Percentiles rank a stretch among this genome's conserved stretches.
These are phyloP conservation scores for Falco concolor DNA, from an alignment of 2,797 vertebrate genomes.

Conservation along the genomic window DNA sequence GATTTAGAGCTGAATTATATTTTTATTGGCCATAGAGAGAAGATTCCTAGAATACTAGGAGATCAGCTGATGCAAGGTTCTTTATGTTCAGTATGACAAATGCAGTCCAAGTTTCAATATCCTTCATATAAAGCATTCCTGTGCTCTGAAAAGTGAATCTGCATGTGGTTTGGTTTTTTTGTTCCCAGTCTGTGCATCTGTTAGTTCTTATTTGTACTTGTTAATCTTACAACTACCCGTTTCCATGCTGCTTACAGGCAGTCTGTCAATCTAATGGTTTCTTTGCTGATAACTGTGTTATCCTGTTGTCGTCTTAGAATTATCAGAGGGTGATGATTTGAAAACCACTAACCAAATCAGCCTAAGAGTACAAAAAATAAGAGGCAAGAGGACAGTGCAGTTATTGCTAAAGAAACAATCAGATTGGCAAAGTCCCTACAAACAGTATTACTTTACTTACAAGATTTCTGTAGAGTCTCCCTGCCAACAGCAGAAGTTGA, in stretches of 20 bases:
- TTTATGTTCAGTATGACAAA: background rate
- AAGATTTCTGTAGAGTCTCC: background rate
- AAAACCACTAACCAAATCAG: background rate
- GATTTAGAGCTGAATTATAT: background rate
- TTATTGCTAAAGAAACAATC: background rate
- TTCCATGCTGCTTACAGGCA: background rate
- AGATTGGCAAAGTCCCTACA: background rate
- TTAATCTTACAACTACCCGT: background rate
- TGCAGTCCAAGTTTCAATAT: background rate
- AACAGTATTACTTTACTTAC: background rate
- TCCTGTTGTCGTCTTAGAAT: background rate
- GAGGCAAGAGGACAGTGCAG: background rate
- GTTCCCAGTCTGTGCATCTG: background rate
- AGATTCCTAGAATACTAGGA: background rate
- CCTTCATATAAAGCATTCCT: background rate
- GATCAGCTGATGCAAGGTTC: background rate
- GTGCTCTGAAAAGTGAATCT: background rate
- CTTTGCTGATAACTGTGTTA: background rate
- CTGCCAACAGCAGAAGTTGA: conserved; percentile 27
- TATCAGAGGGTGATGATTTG: conserved; percentile 1
- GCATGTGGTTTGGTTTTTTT: background rate
- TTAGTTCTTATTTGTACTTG: background rate
- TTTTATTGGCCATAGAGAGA: background rate
- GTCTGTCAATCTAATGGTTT: background rate
- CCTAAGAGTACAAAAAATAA: background rate